phyloP scores from a whole-genome alignment of 2,888 invertebrate species.

The Margaritifera margaritifera region DNA sequence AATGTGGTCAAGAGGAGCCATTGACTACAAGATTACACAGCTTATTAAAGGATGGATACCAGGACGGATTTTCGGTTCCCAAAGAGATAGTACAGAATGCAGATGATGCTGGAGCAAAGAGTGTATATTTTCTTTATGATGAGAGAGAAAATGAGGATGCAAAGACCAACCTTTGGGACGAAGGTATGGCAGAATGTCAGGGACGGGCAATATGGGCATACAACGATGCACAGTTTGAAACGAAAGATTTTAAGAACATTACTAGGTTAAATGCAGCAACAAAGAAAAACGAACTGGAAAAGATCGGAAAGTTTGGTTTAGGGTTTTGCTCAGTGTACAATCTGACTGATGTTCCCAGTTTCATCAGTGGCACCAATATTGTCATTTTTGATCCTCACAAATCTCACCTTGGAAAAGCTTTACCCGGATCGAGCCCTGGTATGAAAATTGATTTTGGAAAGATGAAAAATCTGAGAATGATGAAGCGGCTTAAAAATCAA shows the following conservation, averaged over 20 bases:
- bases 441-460: conserved; percentile 35
- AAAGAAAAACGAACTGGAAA: conserved; percentile 55
- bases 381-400: conserved; percentile 69
- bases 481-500: conserved; percentile 54
- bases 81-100: conserved; percentile 63
- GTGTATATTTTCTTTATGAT: conserved; percentile 61
- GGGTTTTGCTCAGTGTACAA: conserved; percentile 70
- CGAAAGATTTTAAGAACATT: conserved; percentile 66
- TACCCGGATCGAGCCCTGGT: conserved; percentile 34
- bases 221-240: conserved; percentile 63
- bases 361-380: conserved; percentile 61
- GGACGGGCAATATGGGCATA: conserved; percentile 68
- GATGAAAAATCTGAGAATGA: conserved; percentile 28
- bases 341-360: conserved; percentile 68
- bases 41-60: conserved; percentile 52
- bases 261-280: conserved; percentile 66
- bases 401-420: conserved; percentile 50
- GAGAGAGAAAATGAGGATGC: conserved; percentile 51
- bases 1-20: conserved; percentile 59
- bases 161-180: conserved; percentile 49
- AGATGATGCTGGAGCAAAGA: conserved; percentile 55
- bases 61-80: conserved; percentile 61
- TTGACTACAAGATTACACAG: conserved; percentile 51
- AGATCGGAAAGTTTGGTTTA: conserved; percentile 68
- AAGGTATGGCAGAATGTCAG: conserved; percentile 62